Conservation (phyloP, 2,797 vertebrate species). For the Falco columbarius region DNA sequence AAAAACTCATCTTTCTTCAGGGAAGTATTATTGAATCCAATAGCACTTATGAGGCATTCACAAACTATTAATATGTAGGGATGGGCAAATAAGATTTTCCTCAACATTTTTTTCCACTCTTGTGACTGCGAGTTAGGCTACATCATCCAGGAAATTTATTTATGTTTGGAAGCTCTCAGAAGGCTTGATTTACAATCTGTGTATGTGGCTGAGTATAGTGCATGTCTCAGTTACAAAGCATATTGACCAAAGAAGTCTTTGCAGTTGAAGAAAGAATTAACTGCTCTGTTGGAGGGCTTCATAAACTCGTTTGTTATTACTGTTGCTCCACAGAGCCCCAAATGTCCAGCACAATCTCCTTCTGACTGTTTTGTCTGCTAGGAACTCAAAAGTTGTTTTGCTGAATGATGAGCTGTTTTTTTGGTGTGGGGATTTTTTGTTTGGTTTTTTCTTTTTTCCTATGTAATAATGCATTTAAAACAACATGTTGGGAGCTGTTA, state of each 20-base stretch:
- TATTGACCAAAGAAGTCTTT: constrained; percentile 57
- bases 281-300: constrained; percentile 56
- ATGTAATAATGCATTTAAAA: constrained; percentile 66
- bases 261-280: constrained; percentile 40
- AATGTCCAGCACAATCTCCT: constrained; percentile 67
- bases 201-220: not conserved
- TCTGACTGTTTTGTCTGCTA: constrained; percentile 36
- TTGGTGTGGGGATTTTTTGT: not conserved
- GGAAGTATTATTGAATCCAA: not conserved
- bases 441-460: not conserved
- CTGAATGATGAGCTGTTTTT: not conserved
- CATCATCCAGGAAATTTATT: not conserved
- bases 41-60: not conserved
- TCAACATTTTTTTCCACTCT: not conserved
- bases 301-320: constrained; percentile 42
- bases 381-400: constrained; percentile 33
- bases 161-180: not conserved
- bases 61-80: not conserved
- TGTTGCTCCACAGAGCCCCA: constrained; percentile 62
- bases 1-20: not conserved
- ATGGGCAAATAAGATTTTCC: not conserved
- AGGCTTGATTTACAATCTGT: not conserved
- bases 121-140: not conserved
- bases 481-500: constrained; percentile 68
- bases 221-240: not conserved